These are phyloP conservation scores for Cryptosula pallasiana DNA, from an alignment of 2,888 invertebrate species.

Conservation along the genomic window DNA sequence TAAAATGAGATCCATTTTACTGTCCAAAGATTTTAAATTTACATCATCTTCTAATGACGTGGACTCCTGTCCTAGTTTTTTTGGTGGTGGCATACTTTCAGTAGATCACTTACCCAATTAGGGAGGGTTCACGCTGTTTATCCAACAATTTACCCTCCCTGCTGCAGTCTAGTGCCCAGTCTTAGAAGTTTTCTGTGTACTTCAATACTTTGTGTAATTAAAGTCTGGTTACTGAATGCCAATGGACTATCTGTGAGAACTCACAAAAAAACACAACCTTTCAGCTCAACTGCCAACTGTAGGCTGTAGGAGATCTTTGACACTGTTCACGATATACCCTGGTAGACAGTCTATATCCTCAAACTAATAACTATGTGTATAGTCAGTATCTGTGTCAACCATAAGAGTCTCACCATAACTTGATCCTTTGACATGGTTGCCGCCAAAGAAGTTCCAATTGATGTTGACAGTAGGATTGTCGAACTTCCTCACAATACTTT, in stretches of 20 bases:
- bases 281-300: not conserved
- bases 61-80: not conserved
- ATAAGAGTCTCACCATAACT: no score
- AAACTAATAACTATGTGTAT: no score
- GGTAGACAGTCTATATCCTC: no score
- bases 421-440: no score
- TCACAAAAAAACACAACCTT: not conserved
- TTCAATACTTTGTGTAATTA: no score
- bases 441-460: no score
- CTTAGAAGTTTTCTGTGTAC: no score
- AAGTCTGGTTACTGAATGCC: not conserved
- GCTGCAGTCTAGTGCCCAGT: not conserved
- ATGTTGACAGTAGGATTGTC: no score
- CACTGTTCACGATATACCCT: no score
- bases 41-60: not conserved
- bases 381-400: no score
- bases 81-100: not conserved
- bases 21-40: not conserved
- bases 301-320: no score
- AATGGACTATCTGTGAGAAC: not conserved
- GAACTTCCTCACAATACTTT: no score
- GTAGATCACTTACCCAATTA: conserved; percentile 14
- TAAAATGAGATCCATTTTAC: not conserved
- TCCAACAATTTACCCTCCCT: not conserved
- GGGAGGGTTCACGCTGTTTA: not conserved